phyloP scores from a whole-genome alignment of 1,140 invertebrate genomes.

The Diachasmimorpha longicaudata region DNA sequence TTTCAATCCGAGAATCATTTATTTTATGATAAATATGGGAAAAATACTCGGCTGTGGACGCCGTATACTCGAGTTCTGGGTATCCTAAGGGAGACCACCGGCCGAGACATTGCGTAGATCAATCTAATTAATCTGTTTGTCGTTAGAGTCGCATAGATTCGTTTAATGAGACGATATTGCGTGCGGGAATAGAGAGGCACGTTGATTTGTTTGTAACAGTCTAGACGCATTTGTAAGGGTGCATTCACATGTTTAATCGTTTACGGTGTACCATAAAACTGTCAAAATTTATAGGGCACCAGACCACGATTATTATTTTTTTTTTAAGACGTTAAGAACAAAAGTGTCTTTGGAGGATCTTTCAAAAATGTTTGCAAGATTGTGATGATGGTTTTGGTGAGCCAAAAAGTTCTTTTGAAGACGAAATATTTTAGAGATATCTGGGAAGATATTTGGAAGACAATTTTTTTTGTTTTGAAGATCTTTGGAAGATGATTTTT shows the following conservation, averaged over 20 bases:
- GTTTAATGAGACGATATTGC: slow-evolving; percentile 20
- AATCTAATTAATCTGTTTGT: slow-evolving; percentile 22
- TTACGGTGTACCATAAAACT: too few relatives aligned
- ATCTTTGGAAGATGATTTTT: too few relatives aligned
- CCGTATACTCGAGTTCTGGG: not conserved
- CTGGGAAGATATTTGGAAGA: too few relatives aligned
- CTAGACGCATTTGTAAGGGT: not conserved
- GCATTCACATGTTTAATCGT: not conserved
- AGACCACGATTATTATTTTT: too few relatives aligned
- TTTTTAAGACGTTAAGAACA: too few relatives aligned
- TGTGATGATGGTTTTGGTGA: too few relatives aligned
- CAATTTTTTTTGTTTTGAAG: too few relatives aligned
- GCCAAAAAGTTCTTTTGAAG: too few relatives aligned
- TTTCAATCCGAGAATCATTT: not conserved
- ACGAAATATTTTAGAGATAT: too few relatives aligned
- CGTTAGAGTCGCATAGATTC: slow-evolving; percentile 7
- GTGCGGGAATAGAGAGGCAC: not conserved
- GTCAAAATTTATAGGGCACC: too few relatives aligned
- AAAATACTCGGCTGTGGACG: not conserved
- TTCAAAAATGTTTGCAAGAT: too few relatives aligned
- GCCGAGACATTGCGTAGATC: not conserved
- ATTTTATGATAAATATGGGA: not conserved
- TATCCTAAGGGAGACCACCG: slow-evolving; percentile 8
- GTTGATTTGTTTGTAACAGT: not conserved
- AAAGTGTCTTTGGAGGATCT: too few relatives aligned